Evolutionary conservation across 2,888 invertebrate genomes (phyloP), one percentile per base, ranked within the genome.

Genomic region (Drosophila seclusa): DNA sequence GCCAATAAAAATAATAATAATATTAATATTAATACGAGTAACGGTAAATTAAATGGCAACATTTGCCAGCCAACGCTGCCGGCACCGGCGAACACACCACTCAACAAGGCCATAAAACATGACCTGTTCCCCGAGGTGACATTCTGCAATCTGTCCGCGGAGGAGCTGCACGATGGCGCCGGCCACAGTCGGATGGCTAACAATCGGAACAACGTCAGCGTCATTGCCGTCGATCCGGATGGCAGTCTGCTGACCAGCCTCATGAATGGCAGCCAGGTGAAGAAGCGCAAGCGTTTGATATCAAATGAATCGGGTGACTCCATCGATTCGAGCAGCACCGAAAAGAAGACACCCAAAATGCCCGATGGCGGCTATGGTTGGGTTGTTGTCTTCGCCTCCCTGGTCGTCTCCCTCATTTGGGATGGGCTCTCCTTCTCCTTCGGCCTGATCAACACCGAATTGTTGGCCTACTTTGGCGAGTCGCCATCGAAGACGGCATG

Each of bases 341-440:
- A 92, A 27, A 93, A 92, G 76, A 93, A 93, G 75, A 87, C 92
- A 55, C 91, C 92, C 29, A 91, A 91, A 80, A 93, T 93, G 73
- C 93, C 93, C 0, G 93, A 93, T 74, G 93, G 93, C 18, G 93
- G 93, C 24, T 93, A 92, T 65, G 93, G 93, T 16, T 93, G 93
- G 93, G 91, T 93, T 38, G 96, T 99, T 1, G 98, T 99, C 0
- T 92, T 96, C 45, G 96, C 98, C 5, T 97, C 98, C 0, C 95
- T 99, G 79, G 92, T 97, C 49, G 96, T 98, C 67, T 98, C 98
- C 27, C 95, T 98, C 94, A 96, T 99, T 57, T 97, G 98, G 45
- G 99, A 99, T 92, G 99, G 99, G 0, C 95, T 98, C 66, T 97
- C 97, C 59, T 98, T 98, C 92, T 97, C 98, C 1, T 98, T 98